phyloP scores from a whole-genome alignment of 2,113 vertebrate genomes.

The Ochotona curzoniae region DNA sequence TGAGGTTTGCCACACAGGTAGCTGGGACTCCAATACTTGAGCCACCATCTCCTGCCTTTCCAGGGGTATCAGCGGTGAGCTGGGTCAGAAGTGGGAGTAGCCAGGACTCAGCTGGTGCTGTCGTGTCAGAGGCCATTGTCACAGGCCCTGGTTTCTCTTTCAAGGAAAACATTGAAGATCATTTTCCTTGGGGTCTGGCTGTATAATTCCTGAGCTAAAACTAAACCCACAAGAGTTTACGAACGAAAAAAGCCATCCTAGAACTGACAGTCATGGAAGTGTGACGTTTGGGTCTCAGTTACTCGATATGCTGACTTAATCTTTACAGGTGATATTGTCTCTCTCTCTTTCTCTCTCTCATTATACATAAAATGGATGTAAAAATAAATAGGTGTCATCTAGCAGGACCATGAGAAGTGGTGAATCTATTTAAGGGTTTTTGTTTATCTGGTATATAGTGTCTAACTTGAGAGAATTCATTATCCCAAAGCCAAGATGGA shows the following conservation, averaged over 20 bases:
- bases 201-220: neutral
- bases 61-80: no score
- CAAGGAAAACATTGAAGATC: neutral
- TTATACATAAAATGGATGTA: slow-evolving; percentile 2
- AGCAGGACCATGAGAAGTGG: neutral
- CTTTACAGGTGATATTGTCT: neutral
- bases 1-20: no score
- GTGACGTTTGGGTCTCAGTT: neutral
- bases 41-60: no score
- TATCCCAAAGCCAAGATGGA: neutral
- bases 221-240: neutral
- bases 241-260: neutral
- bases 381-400: neutral
- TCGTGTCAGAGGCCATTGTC: no score
- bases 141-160: neutral
- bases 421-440: neutral
- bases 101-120: no score
- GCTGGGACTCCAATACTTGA: no score
- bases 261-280: neutral
- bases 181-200: neutral
- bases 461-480: neutral
- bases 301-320: neutral
- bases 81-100: no score
- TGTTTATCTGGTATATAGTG: neutral
- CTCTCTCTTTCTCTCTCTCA: neutral